These are phyloP conservation scores for Emmelina monodactyla DNA, from an alignment of 2,888 invertebrate species.

Conservation along the genomic window DNA sequence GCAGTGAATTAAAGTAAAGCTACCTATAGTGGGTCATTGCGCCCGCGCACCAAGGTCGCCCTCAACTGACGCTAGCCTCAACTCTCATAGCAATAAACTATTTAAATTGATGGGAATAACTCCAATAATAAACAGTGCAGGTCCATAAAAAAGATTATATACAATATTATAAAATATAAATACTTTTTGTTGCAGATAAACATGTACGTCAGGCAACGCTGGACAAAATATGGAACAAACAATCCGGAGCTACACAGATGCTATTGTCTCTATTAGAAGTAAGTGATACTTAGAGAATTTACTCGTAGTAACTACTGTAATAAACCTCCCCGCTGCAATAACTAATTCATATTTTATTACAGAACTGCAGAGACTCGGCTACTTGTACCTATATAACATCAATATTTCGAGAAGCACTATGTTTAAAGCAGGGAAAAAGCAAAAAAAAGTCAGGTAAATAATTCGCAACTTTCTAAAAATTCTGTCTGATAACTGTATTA, in stretches of 20 bases:
- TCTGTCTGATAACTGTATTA: too few relatives aligned
- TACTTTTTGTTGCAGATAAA: slow-evolving; percentile 55
- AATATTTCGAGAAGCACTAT: slow-evolving; percentile 67
- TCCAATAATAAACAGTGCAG: too few relatives aligned
- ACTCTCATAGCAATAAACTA: too few relatives aligned
- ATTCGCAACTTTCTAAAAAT: too few relatives aligned
- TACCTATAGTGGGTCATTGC: background rate
- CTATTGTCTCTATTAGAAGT: slow-evolving; percentile 66
- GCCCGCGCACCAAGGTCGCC: background rate
- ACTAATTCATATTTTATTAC: slow-evolving; percentile 22
- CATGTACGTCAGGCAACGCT: slow-evolving; percentile 62
- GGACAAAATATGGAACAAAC: slow-evolving; percentile 67
- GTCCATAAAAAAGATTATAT: too few relatives aligned
- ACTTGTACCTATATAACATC: slow-evolving; percentile 63
- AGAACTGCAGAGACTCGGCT: slow-evolving; percentile 64
- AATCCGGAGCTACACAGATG: slow-evolving; percentile 61
- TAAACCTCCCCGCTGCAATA: too few relatives aligned
- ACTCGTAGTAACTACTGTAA: too few relatives aligned
- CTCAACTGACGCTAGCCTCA: too few relatives aligned
- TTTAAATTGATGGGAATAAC: too few relatives aligned
- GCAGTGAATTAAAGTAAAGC: slow-evolving; percentile 12
- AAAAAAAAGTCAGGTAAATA: slow-evolving; percentile 50
- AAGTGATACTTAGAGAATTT: too few relatives aligned
- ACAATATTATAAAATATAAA: too few relatives aligned
- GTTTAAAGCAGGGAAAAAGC: slow-evolving; percentile 63